Evolutionary conservation across 2,888 invertebrate genomes (phyloP).

Genomic region (Ophraella communa): DNA sequence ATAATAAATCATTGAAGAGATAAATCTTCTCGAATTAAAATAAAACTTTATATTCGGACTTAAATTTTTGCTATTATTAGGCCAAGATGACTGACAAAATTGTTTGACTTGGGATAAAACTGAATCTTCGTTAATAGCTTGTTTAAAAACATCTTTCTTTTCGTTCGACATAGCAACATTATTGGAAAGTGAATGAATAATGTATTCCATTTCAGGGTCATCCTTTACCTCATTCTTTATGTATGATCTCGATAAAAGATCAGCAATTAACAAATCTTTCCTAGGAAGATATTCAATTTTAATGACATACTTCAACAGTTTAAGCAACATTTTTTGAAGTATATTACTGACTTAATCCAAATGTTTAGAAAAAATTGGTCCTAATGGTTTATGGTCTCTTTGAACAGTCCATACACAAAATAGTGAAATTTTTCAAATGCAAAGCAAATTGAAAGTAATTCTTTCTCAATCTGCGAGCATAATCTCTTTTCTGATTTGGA

Average conservation of each 20-base stretch:
- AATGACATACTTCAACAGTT: conserved; percentile 22
- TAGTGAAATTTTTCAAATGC: conserved; percentile 47
- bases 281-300: conserved; percentile 19
- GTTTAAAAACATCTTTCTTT: conserved; percentile 20
- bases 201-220: neutral
- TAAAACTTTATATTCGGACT: too few species aligned
- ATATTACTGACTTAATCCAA: too few species aligned
- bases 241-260: conserved; percentile 14
- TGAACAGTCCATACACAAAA: conserved; percentile 49
- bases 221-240: neutral
- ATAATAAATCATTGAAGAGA: too few species aligned
- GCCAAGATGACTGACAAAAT: neutral
- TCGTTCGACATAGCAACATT: too few species aligned
- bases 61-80: too few species aligned
- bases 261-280: conserved; percentile 19
- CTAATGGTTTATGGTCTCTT: conserved; percentile 7
- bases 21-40: too few species aligned
- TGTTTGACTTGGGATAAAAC: conserved; percentile 3
- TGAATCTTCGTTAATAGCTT: conserved; percentile 13
- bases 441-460: too few species aligned
- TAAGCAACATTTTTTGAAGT: conserved; percentile 15
- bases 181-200: neutral
- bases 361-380: too few species aligned
- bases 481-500: too few species aligned
- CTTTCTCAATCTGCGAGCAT: too few species aligned